Evolutionary conservation across 1,140 invertebrate species (phyloP), one percentile per base, ranked within the genome.

Genomic region (Heliconius hewitsoni): DNA sequence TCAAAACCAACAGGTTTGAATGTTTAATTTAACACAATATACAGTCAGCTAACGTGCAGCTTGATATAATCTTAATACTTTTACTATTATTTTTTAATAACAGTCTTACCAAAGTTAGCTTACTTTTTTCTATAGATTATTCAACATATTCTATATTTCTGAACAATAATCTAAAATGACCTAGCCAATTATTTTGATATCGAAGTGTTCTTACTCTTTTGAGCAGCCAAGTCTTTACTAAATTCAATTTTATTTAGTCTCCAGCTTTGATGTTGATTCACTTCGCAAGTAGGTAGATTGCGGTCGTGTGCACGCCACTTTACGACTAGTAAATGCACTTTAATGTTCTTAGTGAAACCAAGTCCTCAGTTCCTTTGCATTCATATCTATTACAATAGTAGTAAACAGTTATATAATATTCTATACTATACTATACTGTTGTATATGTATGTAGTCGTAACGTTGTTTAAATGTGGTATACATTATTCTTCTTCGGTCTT

Each of bases 281-380:
- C 83, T 66, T 82, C 74, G 71, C 79, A 50, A 76, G 73, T 84
- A 80, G 82, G 82, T 73, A 76, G 80, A 80, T 27, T 60, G 76
- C 78, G 82, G 74, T 81, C 82, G 83, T 81, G 78, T 85, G 80
- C 77, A 76, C 74, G 79, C 81, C 80, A 79, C 72, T 86, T 86
- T 86, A 86, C 80, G 85, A 80, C 76, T 81, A 81, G 76, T 86
- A 86, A 85, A 82, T 86, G 85, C 84, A 85, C 80, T 86, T 85
- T 82, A 86, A 85, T 82, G 77, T 82, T 80, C 81, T 81, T 83
- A 79, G 74, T 77, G 80, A 79, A 83, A 83, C 79, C 82, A 75
- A 73, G 78, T 76, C 78, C 81, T 79, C 76, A 66, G 70, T 79
- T 73, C 74, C 76, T 77, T 82, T 81, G 81, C 82, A 80, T 82